These are phyloP conservation scores for Sula dactylatra DNA, from an alignment of 2,113 vertebrate species.

Conservation along the genomic window DNA sequence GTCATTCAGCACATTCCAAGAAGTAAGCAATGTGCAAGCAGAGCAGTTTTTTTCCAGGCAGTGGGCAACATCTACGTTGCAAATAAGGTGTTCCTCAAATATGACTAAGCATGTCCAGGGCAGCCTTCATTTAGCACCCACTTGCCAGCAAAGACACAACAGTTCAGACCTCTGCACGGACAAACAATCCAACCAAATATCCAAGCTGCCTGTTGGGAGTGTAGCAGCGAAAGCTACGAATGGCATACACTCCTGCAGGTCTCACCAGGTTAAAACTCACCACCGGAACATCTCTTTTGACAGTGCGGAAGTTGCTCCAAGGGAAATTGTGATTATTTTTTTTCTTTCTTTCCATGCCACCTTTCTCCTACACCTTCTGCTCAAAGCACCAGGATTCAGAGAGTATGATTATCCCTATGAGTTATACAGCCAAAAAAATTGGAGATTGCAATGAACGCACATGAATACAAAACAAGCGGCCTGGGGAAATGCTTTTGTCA, in stretches of 20 bases:
- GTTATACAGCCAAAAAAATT: background rate
- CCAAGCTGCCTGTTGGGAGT: background rate
- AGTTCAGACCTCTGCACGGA: background rate
- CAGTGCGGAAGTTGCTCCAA: background rate
- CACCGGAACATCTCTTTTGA: background rate
- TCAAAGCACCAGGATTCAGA: background rate
- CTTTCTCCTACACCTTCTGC: background rate
- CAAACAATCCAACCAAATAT: background rate
- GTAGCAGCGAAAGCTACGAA: background rate
- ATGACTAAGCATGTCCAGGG: background rate
- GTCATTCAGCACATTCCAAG: background rate
- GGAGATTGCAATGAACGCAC: background rate
- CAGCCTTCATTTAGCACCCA: background rate
- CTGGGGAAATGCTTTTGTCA: background rate
- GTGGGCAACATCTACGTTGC: background rate
- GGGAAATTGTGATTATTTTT: background rate
- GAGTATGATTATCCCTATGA: background rate
- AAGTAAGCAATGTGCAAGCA: background rate
- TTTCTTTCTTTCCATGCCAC: background rate
- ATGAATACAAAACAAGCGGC: accelerated
- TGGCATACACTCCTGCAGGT: background rate
- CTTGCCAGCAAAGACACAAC: background rate
- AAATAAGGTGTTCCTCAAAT: background rate
- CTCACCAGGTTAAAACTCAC: conserved; percentile 3
- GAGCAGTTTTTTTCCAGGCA: background rate